These are phyloP conservation scores for Bubo blakistoni DNA, from an alignment of 2,113 vertebrate species.

Conservation along the genomic window DNA sequence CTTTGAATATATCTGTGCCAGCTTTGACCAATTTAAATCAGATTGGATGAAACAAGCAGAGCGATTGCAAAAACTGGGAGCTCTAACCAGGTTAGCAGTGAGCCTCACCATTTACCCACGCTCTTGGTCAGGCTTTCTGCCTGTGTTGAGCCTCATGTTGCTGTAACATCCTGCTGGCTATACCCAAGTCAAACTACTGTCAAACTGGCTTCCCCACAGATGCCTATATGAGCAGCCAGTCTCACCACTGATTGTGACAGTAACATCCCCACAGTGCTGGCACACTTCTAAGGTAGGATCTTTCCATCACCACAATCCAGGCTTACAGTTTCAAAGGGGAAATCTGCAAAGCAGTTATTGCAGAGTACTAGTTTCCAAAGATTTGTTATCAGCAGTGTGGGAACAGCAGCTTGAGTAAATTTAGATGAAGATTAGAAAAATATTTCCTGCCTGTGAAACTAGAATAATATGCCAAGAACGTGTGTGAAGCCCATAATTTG, in stretches of 20 bases:
- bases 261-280: background rate
- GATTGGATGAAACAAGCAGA: background rate
- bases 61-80: background rate
- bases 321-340: background rate
- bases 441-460: background rate
- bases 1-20: background rate
- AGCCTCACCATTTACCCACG: background rate
- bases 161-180: background rate
- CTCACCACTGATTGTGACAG: background rate
- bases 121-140: background rate
- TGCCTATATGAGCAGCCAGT: background rate
- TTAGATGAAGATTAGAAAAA: slow-evolving; percentile 6
- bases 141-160: background rate
- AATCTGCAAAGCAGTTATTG: background rate
- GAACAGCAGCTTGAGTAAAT: background rate
- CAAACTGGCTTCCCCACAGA: background rate
- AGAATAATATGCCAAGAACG: background rate
- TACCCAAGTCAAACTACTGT: background rate
- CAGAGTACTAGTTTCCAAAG: background rate
- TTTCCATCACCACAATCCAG: background rate
- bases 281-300: background rate
- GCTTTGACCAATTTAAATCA: background rate
- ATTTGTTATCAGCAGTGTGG: background rate
- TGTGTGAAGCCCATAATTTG: background rate
- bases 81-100: background rate